Conservation (phyloP, 2,888 invertebrate species). For the Orthosia gracilis region DNA sequence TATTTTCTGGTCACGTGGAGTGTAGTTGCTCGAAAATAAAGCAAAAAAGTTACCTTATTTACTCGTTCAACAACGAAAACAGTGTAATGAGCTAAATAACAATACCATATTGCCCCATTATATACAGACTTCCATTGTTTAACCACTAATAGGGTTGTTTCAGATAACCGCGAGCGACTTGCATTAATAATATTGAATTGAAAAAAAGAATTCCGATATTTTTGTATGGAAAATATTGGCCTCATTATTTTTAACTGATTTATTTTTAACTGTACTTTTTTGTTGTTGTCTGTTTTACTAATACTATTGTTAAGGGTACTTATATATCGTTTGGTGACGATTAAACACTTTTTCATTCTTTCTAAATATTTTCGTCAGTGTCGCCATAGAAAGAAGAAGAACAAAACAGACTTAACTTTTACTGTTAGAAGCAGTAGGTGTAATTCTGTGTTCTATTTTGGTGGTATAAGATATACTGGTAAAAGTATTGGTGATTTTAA, state of each 20-base stretch:
- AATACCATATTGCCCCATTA: conserved; percentile 11
- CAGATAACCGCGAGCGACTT: conserved; percentile 35
- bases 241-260: conserved; percentile 21
- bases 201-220: conserved; percentile 32
- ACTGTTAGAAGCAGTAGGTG: not conserved
- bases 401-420: too few species aligned
- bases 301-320: too few species aligned
- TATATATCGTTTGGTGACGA: too few species aligned
- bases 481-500: not conserved
- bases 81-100: conserved; percentile 25
- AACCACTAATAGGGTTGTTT: conserved; percentile 49
- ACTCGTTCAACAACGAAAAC: conserved; percentile 5
- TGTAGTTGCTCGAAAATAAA: not conserved
- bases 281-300: too few species aligned
- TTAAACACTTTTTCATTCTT: too few species aligned
- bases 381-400: not conserved
- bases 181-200: conserved; percentile 40
- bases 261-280: not conserved
- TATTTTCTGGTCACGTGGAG: not conserved
- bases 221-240: conserved; percentile 3
- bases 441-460: not conserved
- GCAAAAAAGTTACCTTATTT: not conserved
- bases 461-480: not conserved
- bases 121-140: conserved; percentile 29
- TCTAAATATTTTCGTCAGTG: not conserved